Conservation (phyloP, 2,797 vertebrate species). For the Sebastes cheni region DNA sequence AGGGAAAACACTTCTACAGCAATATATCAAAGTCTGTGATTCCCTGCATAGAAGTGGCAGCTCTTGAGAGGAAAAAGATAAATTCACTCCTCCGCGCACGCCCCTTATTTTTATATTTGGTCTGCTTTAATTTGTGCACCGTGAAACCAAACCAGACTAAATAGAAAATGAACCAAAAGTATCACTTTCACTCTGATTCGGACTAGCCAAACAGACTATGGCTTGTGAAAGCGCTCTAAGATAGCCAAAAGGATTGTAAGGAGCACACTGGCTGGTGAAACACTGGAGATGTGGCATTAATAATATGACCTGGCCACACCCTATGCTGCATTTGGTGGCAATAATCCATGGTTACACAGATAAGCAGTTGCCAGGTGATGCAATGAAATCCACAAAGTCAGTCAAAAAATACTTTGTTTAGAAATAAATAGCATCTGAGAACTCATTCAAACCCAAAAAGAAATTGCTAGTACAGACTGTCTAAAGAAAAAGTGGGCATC, state of each 20-base stretch:
- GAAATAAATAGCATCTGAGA: not conserved
- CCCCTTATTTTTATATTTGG: too few relatives aligned
- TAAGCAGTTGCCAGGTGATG: not conserved
- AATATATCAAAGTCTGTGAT: too few relatives aligned
- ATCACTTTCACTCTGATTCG: rapidly evolving
- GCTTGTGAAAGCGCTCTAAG: not conserved
- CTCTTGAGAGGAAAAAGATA: too few relatives aligned
- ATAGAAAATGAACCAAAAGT: too few relatives aligned
- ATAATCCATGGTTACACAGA: not conserved
- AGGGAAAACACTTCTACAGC: too few relatives aligned
- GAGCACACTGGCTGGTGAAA: not conserved
- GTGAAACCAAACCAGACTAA: too few relatives aligned
- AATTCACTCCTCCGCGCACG: too few relatives aligned
- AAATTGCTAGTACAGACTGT: not conserved
- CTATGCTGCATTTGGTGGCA: not conserved
- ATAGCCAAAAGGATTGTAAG: not conserved
- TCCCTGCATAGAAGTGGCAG: too few relatives aligned
- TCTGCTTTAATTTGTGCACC: too few relatives aligned
- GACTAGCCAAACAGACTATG: too few relatives aligned
- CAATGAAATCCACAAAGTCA: not conserved
- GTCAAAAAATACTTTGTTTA: not conserved
- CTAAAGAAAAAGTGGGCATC: not conserved
- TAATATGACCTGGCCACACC: not conserved
- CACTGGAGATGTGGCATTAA: not conserved
- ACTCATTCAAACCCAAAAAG: not conserved